Percentiles rank a stretch among this genome's conserved stretches.
phyloP scores from a whole-genome alignment of 1,140 invertebrate genomes.

The Lanistes nyassanus region DNA sequence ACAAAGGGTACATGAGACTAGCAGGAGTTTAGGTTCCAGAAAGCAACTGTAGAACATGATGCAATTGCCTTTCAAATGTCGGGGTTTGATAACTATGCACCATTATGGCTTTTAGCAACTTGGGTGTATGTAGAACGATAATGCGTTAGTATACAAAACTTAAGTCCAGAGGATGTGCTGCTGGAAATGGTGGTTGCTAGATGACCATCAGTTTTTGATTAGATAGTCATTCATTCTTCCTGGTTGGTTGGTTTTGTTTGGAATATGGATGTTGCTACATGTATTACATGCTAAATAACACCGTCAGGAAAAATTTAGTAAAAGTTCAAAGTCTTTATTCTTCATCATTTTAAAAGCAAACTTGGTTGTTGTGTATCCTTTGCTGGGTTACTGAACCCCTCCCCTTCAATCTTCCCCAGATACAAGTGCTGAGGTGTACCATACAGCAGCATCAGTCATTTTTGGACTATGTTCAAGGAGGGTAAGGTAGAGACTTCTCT shows the following conservation, averaged over 20 bases:
- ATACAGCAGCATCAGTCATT: constrained; percentile 47
- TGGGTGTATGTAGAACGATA: no score
- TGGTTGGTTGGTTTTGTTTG: no score
- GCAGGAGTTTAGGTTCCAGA: neutral
- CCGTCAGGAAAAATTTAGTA: no score
- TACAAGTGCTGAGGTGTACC: constrained; percentile 39
- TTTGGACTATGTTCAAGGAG: constrained; percentile 52
- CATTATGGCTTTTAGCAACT: neutral
- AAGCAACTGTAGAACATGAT: no score
- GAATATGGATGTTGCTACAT: no score
- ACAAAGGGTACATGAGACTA: neutral
- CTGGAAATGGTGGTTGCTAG: no score
- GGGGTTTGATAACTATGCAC: neutral
- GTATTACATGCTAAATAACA: no score
- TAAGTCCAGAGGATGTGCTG: no score
- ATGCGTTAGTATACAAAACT: no score
- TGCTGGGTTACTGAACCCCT: neutral
- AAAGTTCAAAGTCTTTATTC: no score
- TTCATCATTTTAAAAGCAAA: no score
- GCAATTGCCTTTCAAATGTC: neutral
- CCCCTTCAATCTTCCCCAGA: constrained; percentile 20
- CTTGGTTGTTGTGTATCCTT: no score
- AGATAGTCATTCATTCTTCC: neutral
- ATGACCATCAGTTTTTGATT: neutral
- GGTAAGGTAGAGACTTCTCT: constrained; percentile 32